Base-by-base conservation (phyloP, 2,888 invertebrate genomes). In the Serrognathus titanus region DNA sequence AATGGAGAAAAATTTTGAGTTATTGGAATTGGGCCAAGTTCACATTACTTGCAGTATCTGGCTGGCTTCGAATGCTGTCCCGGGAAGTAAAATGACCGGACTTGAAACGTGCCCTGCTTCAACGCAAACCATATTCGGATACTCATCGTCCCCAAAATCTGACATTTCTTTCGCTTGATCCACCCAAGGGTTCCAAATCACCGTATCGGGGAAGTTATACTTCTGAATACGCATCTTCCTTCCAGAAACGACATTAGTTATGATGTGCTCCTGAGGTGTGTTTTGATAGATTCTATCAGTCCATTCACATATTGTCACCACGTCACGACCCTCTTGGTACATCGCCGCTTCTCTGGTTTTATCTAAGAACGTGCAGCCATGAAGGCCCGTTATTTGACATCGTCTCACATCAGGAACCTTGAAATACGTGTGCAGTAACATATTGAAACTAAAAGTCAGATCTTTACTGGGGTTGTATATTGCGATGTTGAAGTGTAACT, bases 121-220 rank as follows among this genome's bases (percentile, higher is more conserved):
- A 60, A 97, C 93, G 78, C 97, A 97, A 66, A 97, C 85, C 96
- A 97, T 96, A 77, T 92, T 93, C 8, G 92, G 93, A 79, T 93
- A 97, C 79, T 97, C 96, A 72, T 95, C 94, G 78, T 96, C 94
- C n/a, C 94, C 96, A 76, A 97, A 94, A 79, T 97, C 97, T 2
- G 87, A 83, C 80, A 96, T 92, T 75, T 93, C 93, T 69, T 92
- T 89, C 24, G 96, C 95, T 76, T 90, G 91, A 70, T 95, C 94
- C 63, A 88, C 81, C 97, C 97, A 97, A 0, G 97, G 97, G 82
- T 97, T 97, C 97, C 97, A 97, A 63, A 97, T 86, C 63, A 97
- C 97, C 81, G 95, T 94, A 72, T 96, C 96, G 1, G 95, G 94
- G 75, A 97, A 92, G 80, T 96, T 95, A 78, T 92, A 92, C 79